phyloP scores from a whole-genome alignment of 2,888 invertebrate species.

The Hemithea aestivaria region DNA sequence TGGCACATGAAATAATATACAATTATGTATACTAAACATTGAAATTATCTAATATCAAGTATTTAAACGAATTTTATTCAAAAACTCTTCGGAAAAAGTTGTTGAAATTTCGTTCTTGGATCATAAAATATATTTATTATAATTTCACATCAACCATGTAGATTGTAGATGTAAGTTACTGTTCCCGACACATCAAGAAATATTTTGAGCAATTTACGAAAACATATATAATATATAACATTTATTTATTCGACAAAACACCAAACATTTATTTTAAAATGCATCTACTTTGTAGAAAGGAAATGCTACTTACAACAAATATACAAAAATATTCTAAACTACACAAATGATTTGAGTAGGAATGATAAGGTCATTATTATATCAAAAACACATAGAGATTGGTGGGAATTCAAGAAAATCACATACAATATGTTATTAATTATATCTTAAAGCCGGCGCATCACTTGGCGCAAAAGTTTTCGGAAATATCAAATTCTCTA shows the following conservation, averaged over 20 bases:
- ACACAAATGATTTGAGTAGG: conserved; percentile 13
- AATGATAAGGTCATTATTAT: conserved; percentile 17
- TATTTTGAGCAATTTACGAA: conserved; percentile 27
- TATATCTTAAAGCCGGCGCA: no score
- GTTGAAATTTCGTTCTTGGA: no score
- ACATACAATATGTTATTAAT: no score
- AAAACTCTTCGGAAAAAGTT: no score
- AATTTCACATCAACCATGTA: background rate
- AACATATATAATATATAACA: conserved; percentile 18
- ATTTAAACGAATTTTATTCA: no score
- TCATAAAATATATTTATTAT: no score
- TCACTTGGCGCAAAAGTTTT: no score
- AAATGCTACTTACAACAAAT: conserved; percentile 14
- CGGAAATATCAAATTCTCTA: no score
- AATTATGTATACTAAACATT: background rate
- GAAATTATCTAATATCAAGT: no score
- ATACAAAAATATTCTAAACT: conserved; percentile 5
- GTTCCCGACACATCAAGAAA: conserved; percentile 22
- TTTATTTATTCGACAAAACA: conserved; percentile 13
- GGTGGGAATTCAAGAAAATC: conserved; percentile 21
- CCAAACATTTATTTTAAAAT: conserved; percentile 12
- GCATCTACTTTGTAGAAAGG: conserved; percentile 11
- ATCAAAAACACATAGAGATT: conserved; percentile 16
- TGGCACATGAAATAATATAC: conserved; percentile 7
- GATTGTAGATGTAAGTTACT: no score